Conservation (phyloP, 2,888 invertebrate species). For the Melipona beecheii region DNA sequence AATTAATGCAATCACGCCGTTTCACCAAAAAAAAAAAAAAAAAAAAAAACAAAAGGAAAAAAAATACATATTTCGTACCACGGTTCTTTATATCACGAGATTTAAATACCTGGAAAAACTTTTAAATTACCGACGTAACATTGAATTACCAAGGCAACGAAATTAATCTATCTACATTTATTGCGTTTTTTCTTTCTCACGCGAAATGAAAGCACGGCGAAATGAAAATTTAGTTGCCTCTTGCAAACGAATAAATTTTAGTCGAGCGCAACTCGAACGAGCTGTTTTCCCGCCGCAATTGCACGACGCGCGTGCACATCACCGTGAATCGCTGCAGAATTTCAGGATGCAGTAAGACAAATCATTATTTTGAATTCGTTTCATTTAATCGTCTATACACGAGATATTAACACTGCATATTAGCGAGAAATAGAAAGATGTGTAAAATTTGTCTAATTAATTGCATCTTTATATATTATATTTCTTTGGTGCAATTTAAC, state of each 20-base stretch:
- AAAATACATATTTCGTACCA: not conserved
- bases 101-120: too few relatives aligned
- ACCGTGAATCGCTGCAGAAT: not conserved
- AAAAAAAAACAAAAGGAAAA: not conserved
- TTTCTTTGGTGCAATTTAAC: not conserved
- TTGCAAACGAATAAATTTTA: conserved; percentile 7
- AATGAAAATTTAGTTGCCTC: conserved; percentile 1
- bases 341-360: not conserved
- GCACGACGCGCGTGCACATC: not conserved
- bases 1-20: not conserved
- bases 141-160: not conserved
- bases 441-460: not conserved
- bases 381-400: not conserved
- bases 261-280: not conserved
- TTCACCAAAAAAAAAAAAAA: too few relatives aligned
- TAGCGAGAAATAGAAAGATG: too few relatives aligned
- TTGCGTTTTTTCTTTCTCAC: not conserved
- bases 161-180: not conserved
- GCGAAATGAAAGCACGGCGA: not conserved
- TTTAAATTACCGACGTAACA: not conserved
- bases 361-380: not conserved
- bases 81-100: too few relatives aligned
- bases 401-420: not conserved
- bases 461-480: not conserved
- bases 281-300: not conserved